Evolutionary conservation across 2,113 vertebrate species (phyloP), one percentile per base, ranked within the genome.

Genomic region (Campylomormyrus tamandua): DNA sequence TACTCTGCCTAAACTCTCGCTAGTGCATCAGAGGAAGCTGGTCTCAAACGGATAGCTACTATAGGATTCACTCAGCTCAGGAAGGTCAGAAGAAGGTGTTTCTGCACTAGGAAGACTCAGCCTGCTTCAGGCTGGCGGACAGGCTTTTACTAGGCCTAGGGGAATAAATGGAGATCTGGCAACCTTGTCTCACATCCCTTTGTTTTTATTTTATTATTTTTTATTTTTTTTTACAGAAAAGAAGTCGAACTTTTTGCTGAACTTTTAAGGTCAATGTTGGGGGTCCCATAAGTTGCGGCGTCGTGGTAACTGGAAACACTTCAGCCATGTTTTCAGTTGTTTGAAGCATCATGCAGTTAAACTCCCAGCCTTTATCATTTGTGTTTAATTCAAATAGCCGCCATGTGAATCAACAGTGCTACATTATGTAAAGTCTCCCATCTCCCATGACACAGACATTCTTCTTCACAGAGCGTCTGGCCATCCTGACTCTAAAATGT

Each of bases 21-120:
- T 19, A 35, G 74, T 49, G 87, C 50, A 39, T 87, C 52, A 53
- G 48, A 87, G 85, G 49, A 24, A 31, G 85, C 49, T 87, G 2
- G 48, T 87, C 49, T 83, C 62, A 27, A 46, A 74, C 88, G 83
- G 74, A 56, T 66, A 89, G 50, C 17, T 83, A 83, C 74, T 83
- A 19, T 45, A 89, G 70, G n/a, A 50, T 80, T 77, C 39, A 53
- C 46, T 35, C 27, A 49, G 49, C 74, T 49, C 31, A 35, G 66
- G 50, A 52, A 46, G 49, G 58, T 46, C 45, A 49, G 56, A 77
- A 89, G 66, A 11, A 87, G 49, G 21, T 52, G 27, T 27, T 42
- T 89, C 62, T 49, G 58, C 24, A 74, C 11, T 70, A 39, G 48
- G 48, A 77, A 66, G 42, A 77, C 66, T 46, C 88, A 77, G 66